Evolutionary conservation across 2,888 invertebrate species (phyloP), one percentile per base, ranked within the genome.

Genomic region (Polydrusus cervinus): DNA sequence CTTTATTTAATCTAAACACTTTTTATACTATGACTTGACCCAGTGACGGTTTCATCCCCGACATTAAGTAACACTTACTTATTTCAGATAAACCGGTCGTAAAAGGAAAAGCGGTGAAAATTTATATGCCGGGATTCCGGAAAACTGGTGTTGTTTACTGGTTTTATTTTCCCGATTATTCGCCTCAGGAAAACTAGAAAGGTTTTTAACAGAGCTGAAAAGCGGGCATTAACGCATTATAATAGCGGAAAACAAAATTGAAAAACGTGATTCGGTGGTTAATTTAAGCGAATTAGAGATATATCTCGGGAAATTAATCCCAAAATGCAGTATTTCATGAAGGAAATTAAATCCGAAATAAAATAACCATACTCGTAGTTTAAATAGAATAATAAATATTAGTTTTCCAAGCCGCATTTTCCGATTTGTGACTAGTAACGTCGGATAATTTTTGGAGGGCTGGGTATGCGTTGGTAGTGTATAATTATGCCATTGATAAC

Each of bases 61-160:
- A 73, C 76, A 76, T 76, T 76, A 76, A 73, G 65, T 73, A 69
- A 69, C 76, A 76, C 70, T 73, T 73, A 76, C 73, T 76, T 76
- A 76, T 73, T 76, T 76, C 65, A 67, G 73, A 76, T 76, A 76
- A 76, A 69, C 65, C 47, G 72, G 55, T 73, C 73, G 73, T 76
- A 76, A 76, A 76, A 76, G 76, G 72, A 73, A 74, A 76, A 73
- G 71, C 72, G 30, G 34, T 64, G 65, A 55, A 73, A 76, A 76
- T 76, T 62, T 76, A 76, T 76, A 66, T 55, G 53, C 65, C 66
- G 8, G 69, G 69, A 73, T 70, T 76, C 72, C 76, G 72, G 73
- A 62, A 76, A 71, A 72, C 61, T 67, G 70, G 49, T 69, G 76
- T 72, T 76, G 72, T 76, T 76, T 72, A 72, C 68, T 68, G 68